Base-by-base conservation (phyloP, 2,888 invertebrate species). In the Microctonus brassicae region DNA sequence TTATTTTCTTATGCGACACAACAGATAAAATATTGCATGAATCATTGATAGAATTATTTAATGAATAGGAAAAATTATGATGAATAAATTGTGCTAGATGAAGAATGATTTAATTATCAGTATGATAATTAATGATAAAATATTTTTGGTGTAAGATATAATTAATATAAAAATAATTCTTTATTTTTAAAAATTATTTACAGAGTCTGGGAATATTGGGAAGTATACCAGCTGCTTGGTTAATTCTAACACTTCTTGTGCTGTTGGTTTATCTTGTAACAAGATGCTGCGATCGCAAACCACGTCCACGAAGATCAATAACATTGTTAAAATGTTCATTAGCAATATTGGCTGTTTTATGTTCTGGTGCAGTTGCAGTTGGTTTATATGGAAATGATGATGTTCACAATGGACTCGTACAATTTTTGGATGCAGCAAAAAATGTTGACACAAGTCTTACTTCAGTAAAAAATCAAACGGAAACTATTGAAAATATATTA, bases 381-480 rank as follows among this genome's bases (percentile, higher is more conserved):
- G 97, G 94, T 34, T 92, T 98, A 53, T 98, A 97, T 88, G 97
- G 97, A 47, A 98, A 97, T 89, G 97, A 97, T 87, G 96, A 97
- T 87, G 92, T 97, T 57, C 97, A 97, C 90, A 96, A 96, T 88
- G 97, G 96, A 9, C 90, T 97, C 85, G 90, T 94, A 80, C 93
- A 94, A 86, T 93, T 95, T 81, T 90, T 94, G 76, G 91, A 92
- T 73, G 94, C 97, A 13, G 94, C 95, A 6, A 91, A 93, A 82
- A 93, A 94, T 86, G 94, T 97, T 76, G 95, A 96, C 75, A 91
- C 92, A 64, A 92, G 94, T 78, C 92, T 97, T 76, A 91, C 92
- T 75, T 93, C 93, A 61, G 94, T 96, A 69, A 92, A 94, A 81
- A 95, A 95, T 87, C 95, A 94, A 93, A 95, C 95, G 34, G 92